Conservation (phyloP, 2,113 vertebrate genomes). For the Actenoides hombroni region DNA sequence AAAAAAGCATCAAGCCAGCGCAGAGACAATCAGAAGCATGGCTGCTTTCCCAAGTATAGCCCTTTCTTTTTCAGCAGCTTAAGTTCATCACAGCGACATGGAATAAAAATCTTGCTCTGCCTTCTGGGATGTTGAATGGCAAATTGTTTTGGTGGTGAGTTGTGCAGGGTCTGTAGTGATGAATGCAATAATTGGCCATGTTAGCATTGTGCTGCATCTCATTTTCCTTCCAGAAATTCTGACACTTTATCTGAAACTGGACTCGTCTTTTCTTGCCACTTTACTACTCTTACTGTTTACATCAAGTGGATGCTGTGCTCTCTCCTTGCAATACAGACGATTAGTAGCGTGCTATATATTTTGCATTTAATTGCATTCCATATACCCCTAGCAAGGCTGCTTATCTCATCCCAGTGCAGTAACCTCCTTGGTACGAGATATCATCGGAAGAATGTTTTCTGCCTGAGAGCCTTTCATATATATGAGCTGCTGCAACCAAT, state of each 20-base stretch:
- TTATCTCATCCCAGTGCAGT: background rate
- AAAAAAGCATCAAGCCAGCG: background rate
- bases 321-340: background rate
- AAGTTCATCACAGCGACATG: accelerated
- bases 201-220: background rate
- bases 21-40: background rate
- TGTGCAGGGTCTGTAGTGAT: background rate
- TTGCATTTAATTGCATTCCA: background rate
- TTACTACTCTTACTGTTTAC: background rate
- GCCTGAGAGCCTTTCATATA: background rate
- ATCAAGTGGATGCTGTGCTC: background rate
- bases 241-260: background rate
- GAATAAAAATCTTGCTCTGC: background rate
- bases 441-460: background rate
- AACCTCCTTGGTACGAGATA: background rate
- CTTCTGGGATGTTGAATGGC: background rate
- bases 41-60: background rate
- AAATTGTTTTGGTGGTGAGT: background rate
- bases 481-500: constrained; percentile 20
- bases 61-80: background rate
- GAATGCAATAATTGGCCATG: background rate
- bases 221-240: background rate
- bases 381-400: background rate
- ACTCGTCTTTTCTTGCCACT: background rate
- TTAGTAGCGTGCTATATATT: background rate